Evolutionary conservation across 2,797 vertebrate genomes (phyloP).

Genomic region (Falco biarmicus): DNA sequence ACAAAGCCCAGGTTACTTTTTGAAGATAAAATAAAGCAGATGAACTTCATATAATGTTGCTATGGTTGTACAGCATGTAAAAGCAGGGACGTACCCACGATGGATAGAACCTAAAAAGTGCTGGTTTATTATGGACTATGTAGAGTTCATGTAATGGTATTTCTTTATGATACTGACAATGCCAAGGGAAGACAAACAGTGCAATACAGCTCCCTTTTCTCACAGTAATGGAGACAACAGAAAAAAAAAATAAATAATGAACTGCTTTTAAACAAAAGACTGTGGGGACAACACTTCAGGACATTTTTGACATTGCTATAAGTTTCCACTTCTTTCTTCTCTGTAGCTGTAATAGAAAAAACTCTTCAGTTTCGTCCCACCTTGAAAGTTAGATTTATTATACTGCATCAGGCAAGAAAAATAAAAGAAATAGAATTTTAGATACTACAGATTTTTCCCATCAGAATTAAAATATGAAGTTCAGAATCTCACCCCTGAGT

Average conservation of each 20-base stretch:
- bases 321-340: conserved; percentile 83
- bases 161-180: conserved; percentile 76
- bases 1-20: background rate
- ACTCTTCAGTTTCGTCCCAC: conserved; percentile 72
- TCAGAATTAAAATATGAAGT: conserved; percentile 48
- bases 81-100: conserved; percentile 57
- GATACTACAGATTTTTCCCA: conserved; percentile 28
- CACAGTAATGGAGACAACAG: conserved; percentile 85
- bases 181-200: conserved; percentile 82
- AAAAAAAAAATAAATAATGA: conserved; percentile 65
- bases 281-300: conserved; percentile 79
- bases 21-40: conserved; percentile 1
- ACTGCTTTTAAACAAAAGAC: conserved; percentile 79
- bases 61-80: conserved; percentile 50
- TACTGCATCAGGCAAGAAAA: conserved; percentile 57
- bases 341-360: conserved; percentile 82
- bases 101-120: conserved; percentile 43
- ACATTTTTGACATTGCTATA: conserved; percentile 82
- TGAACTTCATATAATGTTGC: background rate
- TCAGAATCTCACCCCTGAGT: conserved; percentile 30
- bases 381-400: conserved; percentile 72
- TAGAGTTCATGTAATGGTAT: conserved; percentile 59
- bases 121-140: conserved; percentile 45
- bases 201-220: conserved; percentile 79
- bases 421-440: conserved; percentile 54